phyloP scores from a whole-genome alignment of 2,797 vertebrate species.

The Myiotriccus ornatus region DNA sequence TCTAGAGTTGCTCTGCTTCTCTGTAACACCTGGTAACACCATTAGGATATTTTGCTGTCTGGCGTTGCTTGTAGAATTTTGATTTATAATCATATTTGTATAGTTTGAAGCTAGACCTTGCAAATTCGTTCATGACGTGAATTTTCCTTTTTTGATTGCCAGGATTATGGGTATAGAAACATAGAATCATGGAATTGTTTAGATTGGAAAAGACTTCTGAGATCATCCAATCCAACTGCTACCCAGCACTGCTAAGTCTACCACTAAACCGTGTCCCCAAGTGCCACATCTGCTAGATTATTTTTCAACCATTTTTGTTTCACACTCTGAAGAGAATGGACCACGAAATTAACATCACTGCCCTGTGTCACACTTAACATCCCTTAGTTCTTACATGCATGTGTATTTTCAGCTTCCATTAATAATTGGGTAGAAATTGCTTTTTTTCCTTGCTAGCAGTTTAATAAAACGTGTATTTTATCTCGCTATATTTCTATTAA shows the following conservation, averaged over 20 bases:
- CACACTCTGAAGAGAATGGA: accelerated
- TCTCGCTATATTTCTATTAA: neutral
- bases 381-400: neutral
- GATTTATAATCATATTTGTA: neutral
- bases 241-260: neutral
- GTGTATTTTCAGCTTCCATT: neutral
- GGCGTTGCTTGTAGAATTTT: neutral
- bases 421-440: neutral
- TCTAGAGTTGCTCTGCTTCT: neutral
- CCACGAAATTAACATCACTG: neutral
- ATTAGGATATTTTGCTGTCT: neutral
- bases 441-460: neutral
- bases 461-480: neutral
- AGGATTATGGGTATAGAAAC: neutral
- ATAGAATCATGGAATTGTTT: neutral
- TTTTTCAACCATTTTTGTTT: neutral
- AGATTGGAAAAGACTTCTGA: neutral
- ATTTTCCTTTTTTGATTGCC: neutral
- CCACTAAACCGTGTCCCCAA: neutral
- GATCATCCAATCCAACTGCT: neutral
- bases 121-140: neutral
- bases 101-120: neutral
- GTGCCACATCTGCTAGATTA: neutral
- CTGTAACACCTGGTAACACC: neutral
- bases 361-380: neutral